Conservation (phyloP, 2,888 invertebrate genomes). For the Drosophila neonasuta region DNA sequence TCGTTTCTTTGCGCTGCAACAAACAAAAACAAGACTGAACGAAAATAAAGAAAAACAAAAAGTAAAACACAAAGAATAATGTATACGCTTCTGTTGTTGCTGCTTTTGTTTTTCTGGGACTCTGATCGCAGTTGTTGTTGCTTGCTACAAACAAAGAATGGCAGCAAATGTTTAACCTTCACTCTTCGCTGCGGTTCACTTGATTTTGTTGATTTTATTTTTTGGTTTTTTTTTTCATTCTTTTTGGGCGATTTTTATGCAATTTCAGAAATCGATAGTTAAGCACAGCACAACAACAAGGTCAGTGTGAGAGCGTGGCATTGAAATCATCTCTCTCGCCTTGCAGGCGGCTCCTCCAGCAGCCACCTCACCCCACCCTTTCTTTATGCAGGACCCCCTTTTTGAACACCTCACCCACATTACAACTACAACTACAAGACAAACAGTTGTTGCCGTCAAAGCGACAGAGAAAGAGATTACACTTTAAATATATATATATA, state of each 20-base stretch:
- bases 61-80: conserved; percentile 42
- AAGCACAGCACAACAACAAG: conserved; percentile 49
- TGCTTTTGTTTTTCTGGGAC: conserved; percentile 39
- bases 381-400: not conserved
- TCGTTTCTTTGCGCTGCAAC: conserved; percentile 21
- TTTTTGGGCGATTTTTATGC: conserved; percentile 50
- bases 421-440: not conserved
- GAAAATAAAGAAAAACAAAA: conserved; percentile 34
- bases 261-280: conserved; percentile 69
- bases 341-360: conserved; percentile 39
- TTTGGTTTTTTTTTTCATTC: conserved; percentile 20
- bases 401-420: not conserved
- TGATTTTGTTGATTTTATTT: conserved; percentile 26
- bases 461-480: too few relatives aligned
- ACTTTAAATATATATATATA: not conserved
- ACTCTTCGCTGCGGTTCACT: conserved; percentile 51
- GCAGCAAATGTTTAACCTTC: conserved; percentile 70
- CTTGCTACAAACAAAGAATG: conserved; percentile 69
- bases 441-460: conserved; percentile 41
- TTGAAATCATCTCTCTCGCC: conserved; percentile 41
- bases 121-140: conserved; percentile 39
- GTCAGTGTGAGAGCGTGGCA: conserved; percentile 55
- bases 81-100: conserved; percentile 37
- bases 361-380: conserved; percentile 5
- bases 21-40: conserved; percentile 18